These are phyloP conservation scores for Siniperca undulata DNA, from an alignment of 2,797 vertebrate species.

Conservation along the genomic window DNA sequence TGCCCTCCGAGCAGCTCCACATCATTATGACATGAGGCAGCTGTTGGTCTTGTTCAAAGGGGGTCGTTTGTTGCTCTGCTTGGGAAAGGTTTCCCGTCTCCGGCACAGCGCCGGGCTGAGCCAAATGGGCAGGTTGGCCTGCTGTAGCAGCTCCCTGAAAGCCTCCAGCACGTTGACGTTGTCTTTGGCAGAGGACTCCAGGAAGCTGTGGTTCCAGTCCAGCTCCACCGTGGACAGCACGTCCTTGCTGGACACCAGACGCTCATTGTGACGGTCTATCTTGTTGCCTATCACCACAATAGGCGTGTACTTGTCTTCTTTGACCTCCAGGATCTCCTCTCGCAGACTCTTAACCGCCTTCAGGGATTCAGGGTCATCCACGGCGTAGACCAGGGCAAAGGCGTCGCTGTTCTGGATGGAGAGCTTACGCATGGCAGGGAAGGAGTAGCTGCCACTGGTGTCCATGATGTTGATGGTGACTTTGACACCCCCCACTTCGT, in stretches of 20 bases:
- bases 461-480: slow-evolving; percentile 92
- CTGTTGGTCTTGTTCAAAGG: slow-evolving; percentile 93
- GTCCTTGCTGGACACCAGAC: slow-evolving; percentile 83
- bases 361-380: slow-evolving; percentile 88
- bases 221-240: slow-evolving; percentile 88
- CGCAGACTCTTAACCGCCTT: slow-evolving; percentile 87
- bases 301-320: slow-evolving; percentile 89
- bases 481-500: slow-evolving; percentile 85
- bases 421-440: slow-evolving; percentile 93
- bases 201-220: slow-evolving; percentile 91
- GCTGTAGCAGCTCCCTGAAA: slow-evolving; percentile 90
- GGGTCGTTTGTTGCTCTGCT: slow-evolving; percentile 78
- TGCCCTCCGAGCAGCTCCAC: not conserved
- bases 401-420: slow-evolving; percentile 92
- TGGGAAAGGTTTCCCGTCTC: slow-evolving; percentile 89
- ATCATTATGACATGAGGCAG: slow-evolving; percentile 86
- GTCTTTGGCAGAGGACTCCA: slow-evolving; percentile 92
- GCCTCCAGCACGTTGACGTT: slow-evolving; percentile 90
- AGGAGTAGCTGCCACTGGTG: slow-evolving; percentile 93
- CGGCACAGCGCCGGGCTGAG: slow-evolving; percentile 86
- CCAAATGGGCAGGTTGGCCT: slow-evolving; percentile 87
- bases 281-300: slow-evolving; percentile 93
- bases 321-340: slow-evolving; percentile 92
- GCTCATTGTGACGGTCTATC: slow-evolving; percentile 78
- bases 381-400: slow-evolving; percentile 90